phyloP scores from a whole-genome alignment of 2,888 invertebrate species.

The Mantis religiosa region DNA sequence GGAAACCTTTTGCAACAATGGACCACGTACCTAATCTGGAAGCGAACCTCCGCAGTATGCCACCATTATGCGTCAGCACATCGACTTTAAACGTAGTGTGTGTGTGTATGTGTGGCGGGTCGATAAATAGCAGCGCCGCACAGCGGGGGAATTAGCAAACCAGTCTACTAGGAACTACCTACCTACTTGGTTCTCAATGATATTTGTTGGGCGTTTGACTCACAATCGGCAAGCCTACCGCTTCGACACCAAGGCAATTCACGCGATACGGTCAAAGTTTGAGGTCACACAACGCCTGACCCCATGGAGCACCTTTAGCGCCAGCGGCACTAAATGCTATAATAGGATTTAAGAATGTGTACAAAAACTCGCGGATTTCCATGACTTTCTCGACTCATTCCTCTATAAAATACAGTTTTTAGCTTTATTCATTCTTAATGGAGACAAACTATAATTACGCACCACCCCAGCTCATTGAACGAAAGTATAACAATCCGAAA shows the following conservation, averaged over 20 bases:
- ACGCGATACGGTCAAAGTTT: not conserved
- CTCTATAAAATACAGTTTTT: too few species aligned
- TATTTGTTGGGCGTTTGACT: constrained; percentile 6
- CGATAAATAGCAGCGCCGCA: not conserved
- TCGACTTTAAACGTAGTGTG: not conserved
- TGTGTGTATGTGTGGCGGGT: not conserved
- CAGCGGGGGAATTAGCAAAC: not conserved
- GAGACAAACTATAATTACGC: too few species aligned
- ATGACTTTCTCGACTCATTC: too few species aligned
- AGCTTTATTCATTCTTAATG: too few species aligned
- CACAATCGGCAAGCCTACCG: not conserved
- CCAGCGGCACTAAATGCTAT: too few species aligned
- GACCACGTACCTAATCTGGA: not conserved
- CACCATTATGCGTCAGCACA: not conserved
- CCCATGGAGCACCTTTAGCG: too few species aligned
- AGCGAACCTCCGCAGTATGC: not conserved
- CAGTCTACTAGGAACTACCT: not conserved
- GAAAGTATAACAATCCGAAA: too few species aligned
- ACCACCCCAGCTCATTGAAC: too few species aligned
- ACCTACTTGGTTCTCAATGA: not conserved
- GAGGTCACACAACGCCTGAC: not conserved
- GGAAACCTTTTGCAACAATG: too few species aligned
- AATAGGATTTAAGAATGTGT: too few species aligned
- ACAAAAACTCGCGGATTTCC: too few species aligned
- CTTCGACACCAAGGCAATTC: not conserved